Percentiles rank a stretch among this genome's conserved stretches.
phyloP scores from a whole-genome alignment of 2,797 vertebrate genomes.

The Micrastur ruficollis region DNA sequence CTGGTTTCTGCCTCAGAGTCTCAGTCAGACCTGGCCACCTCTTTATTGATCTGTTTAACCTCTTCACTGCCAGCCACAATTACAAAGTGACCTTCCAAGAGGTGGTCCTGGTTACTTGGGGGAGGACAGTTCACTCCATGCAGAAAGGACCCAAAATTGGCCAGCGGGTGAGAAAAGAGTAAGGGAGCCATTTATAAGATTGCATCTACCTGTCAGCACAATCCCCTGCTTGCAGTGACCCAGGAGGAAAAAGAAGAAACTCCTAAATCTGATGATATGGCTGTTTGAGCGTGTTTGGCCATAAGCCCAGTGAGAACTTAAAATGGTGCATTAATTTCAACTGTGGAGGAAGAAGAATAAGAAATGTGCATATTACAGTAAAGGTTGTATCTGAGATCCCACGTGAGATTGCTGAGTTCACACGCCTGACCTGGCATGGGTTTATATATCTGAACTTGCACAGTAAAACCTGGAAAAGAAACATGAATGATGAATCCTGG shows the following conservation, averaged over 20 bases:
- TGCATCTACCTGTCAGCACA: not conserved
- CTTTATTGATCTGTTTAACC: not conserved
- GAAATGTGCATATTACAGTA: constrained; percentile 4
- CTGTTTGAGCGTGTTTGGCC: constrained; percentile 9
- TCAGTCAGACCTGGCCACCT: not conserved
- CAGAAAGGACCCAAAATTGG: not conserved
- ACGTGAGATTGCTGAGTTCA: not conserved
- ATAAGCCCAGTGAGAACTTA: not conserved
- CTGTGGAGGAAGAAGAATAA: not conserved
- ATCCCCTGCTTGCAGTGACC: not conserved
- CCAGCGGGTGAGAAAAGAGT: not conserved
- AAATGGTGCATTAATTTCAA: constrained; percentile 31
- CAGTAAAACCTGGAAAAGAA: not conserved
- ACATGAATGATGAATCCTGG: not conserved
- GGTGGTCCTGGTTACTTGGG: not conserved
- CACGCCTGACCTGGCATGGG: not conserved
- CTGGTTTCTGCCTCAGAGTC: not conserved
- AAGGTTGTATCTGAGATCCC: not conserved
- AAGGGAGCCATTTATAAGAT: not conserved
- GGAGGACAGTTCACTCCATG: not conserved
- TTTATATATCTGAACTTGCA: not conserved
- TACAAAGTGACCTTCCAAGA: not conserved
- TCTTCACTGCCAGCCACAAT: not conserved
- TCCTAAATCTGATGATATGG: not conserved
- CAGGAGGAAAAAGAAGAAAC: not conserved